These are phyloP conservation scores for Argyrosomus regius DNA, from an alignment of 2,797 vertebrate genomes.

Conservation along the genomic window DNA sequence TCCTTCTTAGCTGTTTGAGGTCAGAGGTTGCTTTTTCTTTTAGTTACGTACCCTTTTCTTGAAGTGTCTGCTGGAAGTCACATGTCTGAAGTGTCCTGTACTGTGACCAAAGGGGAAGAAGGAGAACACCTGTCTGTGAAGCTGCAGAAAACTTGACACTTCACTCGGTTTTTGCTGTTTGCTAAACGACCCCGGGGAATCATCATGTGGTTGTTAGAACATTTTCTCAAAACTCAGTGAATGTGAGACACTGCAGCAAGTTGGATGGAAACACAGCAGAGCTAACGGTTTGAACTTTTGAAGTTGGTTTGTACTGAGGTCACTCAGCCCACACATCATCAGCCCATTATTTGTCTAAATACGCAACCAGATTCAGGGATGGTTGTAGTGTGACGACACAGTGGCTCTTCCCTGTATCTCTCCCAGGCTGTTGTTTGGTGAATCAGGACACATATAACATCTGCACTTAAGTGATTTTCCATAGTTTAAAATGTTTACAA, in stretches of 20 bases:
- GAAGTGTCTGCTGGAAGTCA: conserved; percentile 39
- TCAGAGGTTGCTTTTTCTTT: conserved; percentile 56
- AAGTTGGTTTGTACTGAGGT: conserved; percentile 52
- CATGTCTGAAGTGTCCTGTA: conserved; percentile 34
- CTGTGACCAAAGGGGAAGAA: conserved; percentile 38
- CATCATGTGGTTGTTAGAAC: conserved; percentile 56
- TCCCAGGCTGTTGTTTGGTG: conserved; percentile 44
- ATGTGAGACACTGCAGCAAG: conserved; percentile 50
- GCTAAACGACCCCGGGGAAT: conserved; percentile 45
- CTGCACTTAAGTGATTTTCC: conserved; percentile 71
- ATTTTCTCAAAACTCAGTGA: conserved; percentile 59
- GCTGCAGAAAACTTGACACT: conserved; percentile 44
- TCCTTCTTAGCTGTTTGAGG: conserved; percentile 39
- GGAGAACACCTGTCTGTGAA: conserved; percentile 65
- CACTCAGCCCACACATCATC: conserved; percentile 25
- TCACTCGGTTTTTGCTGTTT: conserved; percentile 37
- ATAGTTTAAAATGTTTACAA: conserved; percentile 55
- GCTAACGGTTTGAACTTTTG: conserved; percentile 58
- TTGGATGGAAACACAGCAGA: conserved; percentile 45
- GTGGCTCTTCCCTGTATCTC: conserved; percentile 14
- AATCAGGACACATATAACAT: conserved; percentile 43
- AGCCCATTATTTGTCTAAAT: conserved; percentile 57
- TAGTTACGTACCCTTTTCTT: conserved; percentile 60
- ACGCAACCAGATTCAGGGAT: conserved; percentile 24
- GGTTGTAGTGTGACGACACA: conserved; percentile 42